phyloP scores from a whole-genome alignment of 2,888 invertebrate species.

The Amphipoea lucens region DNA sequence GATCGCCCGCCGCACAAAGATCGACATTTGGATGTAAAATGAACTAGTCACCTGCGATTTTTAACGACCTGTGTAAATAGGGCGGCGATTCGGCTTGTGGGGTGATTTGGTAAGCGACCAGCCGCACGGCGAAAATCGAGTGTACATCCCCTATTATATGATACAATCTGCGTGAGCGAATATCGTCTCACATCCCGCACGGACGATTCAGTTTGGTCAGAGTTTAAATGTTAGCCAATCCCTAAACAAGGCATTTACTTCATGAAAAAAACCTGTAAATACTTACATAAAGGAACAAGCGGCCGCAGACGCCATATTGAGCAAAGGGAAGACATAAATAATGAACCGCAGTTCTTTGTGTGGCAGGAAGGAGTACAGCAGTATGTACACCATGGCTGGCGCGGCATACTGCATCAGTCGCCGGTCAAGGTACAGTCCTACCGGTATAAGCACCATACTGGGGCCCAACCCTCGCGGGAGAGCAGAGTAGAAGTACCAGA shows the following conservation, averaged over 20 bases:
- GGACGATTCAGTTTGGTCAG: background rate
- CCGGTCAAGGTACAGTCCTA: slow-evolving; percentile 93
- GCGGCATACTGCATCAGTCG: slow-evolving; percentile 92
- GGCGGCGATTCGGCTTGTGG: background rate
- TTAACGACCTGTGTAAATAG: background rate
- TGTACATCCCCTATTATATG: background rate
- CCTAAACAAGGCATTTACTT: no score
- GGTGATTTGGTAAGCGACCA: background rate
- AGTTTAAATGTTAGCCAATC: background rate
- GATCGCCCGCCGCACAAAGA: background rate
- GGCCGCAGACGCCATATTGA: slow-evolving; percentile 96
- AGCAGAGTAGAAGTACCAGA: slow-evolving; percentile 99
- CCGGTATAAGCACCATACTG: slow-evolving; percentile 94
- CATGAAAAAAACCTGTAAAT: background rate
- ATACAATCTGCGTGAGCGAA: background rate
- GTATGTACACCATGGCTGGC: slow-evolving; percentile 94
- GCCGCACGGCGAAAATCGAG: background rate
- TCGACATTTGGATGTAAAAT: background rate
- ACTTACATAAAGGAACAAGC: slow-evolving; percentile 97
- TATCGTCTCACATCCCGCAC: background rate
- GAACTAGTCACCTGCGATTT: background rate
- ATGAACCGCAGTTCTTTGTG: slow-evolving; percentile 99
- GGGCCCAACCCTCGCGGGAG: slow-evolving; percentile 97
- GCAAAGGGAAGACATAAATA: slow-evolving; percentile 98
- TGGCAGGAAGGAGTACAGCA: slow-evolving; percentile 98